These are phyloP conservation scores for Fulica atra DNA, from an alignment of 2,113 vertebrate species.

Conservation along the genomic window DNA sequence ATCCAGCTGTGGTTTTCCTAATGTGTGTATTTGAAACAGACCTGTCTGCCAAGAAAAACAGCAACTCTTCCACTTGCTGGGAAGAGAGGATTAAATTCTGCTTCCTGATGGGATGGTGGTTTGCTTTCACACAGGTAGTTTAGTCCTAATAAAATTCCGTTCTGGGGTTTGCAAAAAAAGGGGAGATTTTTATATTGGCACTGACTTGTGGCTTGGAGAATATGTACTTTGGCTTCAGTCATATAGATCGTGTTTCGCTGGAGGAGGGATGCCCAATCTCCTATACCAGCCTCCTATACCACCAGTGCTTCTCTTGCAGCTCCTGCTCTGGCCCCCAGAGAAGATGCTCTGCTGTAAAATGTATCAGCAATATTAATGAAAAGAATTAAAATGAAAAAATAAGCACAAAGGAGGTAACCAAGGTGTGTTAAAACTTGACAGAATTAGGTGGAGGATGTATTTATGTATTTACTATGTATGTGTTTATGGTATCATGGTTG, in stretches of 20 bases:
- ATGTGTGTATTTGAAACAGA: constrained; percentile 31
- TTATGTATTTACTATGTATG: not conserved
- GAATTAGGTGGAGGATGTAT: no score
- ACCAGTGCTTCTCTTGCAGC: not conserved
- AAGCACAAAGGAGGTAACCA: not conserved
- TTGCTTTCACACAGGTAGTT: constrained; percentile 33
- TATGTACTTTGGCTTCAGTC: not conserved
- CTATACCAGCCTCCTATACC: not conserved
- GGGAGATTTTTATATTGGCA: not conserved
- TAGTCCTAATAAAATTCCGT: constrained; percentile 1
- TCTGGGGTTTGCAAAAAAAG: not conserved
- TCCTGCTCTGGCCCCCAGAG: not conserved
- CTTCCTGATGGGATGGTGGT: not conserved
- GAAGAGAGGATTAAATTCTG: constrained; percentile 35
- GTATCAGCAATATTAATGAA: not conserved
- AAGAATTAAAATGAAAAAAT: no score
- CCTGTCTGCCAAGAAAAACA: constrained; percentile 38
- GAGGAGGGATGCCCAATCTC: not conserved
- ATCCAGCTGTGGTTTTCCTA: constrained; percentile 19
- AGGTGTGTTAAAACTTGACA: not conserved
- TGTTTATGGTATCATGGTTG: no score
- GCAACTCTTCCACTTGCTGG: not conserved
- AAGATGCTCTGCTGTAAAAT: not conserved
- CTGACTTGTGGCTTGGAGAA: not conserved
- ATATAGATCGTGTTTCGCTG: not conserved